These are phyloP conservation scores for Tenodera sinensis DNA, from an alignment of 2,888 invertebrate genomes.

Conservation along the genomic window DNA sequence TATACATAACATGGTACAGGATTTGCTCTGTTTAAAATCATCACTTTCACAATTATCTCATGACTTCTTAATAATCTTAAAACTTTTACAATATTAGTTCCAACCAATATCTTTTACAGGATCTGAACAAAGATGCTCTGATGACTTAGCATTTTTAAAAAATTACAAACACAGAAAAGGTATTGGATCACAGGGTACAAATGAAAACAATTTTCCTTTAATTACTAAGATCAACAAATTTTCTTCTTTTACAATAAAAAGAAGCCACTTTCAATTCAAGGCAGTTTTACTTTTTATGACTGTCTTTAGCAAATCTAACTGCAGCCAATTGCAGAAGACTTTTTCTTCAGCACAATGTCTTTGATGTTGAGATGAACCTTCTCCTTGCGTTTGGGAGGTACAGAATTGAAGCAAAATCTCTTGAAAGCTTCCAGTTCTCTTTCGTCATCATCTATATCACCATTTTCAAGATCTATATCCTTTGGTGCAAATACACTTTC, in stretches of 20 bases:
- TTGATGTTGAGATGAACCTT: slow-evolving; percentile 77
- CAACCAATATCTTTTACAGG: not conserved
- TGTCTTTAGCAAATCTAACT: slow-evolving; percentile 21
- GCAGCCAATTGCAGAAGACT: slow-evolving; percentile 38
- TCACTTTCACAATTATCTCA: not conserved
- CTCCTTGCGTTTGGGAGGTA: slow-evolving; percentile 71
- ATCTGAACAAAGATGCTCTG: not conserved
- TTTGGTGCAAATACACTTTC: slow-evolving; percentile 77
- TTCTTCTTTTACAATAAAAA: not conserved
- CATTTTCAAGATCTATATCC: slow-evolving; percentile 72
- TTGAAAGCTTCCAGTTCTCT: slow-evolving; percentile 83
- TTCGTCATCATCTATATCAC: slow-evolving; percentile 74
- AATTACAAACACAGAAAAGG: slow-evolving; percentile 3
- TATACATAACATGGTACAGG: not conserved
- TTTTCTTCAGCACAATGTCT: slow-evolving; percentile 68
- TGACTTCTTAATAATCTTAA: not conserved
- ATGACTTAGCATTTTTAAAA: not conserved
- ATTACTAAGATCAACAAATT: not conserved
- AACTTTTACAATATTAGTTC: not conserved
- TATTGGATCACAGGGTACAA: slow-evolving; percentile 5
- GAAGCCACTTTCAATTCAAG: slow-evolving; percentile 7
- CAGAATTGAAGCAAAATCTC: slow-evolving; percentile 79
- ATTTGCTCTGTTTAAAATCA: not conserved
- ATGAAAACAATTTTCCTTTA: slow-evolving; percentile 1
- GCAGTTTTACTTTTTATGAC: not conserved